These are phyloP conservation scores for Epinephelus coioides DNA, from an alignment of 2,797 vertebrate genomes.

Conservation along the genomic window DNA sequence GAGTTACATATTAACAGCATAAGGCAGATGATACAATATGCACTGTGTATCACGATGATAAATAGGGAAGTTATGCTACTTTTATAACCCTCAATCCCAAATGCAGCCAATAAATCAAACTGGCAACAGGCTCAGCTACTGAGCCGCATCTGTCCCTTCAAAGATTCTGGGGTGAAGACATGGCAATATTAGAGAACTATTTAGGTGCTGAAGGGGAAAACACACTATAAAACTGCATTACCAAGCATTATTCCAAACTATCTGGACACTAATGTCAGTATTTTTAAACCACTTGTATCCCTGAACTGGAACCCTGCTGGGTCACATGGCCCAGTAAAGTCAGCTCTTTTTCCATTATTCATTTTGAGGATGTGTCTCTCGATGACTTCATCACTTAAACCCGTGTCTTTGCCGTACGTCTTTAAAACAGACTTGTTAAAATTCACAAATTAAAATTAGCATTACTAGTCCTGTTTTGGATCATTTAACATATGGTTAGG, in stretches of 20 bases:
- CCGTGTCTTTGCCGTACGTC: neutral
- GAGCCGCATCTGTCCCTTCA: neutral
- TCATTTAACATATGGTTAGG: neutral
- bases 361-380: neutral
- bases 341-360: conserved; percentile 3
- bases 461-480: neutral
- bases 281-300: conserved; percentile 2
- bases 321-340: neutral
- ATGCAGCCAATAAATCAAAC: neutral
- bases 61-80: neutral
- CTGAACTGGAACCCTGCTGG: neutral
- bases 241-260: neutral
- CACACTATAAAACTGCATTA: neutral
- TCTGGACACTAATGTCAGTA: neutral
- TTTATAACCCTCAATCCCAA: neutral
- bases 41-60: neutral
- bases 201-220: neutral
- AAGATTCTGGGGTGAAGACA: neutral
- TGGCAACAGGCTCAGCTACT: neutral
- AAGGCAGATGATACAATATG: neutral
- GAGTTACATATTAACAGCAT: neutral
- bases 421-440: neutral
- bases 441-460: neutral
- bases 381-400: neutral
- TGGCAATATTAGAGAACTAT: neutral